A percentile compares a stretch with the other conserved stretches of the same genome.
phyloP scores from a whole-genome alignment of 2,888 invertebrate species.

The Ecliptopera silaceata region DNA sequence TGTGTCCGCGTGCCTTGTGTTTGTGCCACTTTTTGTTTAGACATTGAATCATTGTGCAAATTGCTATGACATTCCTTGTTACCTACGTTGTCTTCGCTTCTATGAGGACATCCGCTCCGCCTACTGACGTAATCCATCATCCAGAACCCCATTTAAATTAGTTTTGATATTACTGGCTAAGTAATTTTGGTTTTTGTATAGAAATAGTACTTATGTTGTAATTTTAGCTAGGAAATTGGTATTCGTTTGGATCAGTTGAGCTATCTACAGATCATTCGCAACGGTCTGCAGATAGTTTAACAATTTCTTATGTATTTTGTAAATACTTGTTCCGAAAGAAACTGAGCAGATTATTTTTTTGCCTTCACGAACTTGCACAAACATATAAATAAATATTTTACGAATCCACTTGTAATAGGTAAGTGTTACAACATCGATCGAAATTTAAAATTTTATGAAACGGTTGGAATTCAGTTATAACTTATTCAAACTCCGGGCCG shows the following conservation, averaged over 20 bases:
- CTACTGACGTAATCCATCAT: conserved; percentile 61
- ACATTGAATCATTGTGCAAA: conserved; percentile 68
- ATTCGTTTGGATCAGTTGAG: too few relatives aligned
- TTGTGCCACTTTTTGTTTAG: conserved; percentile 36
- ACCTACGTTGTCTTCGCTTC: conserved; percentile 64
- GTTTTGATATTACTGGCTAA: conserved; percentile 30
- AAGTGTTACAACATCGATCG: conserved; percentile 45
- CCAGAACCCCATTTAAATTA: conserved; percentile 35
- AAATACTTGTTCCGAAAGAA: too few relatives aligned
- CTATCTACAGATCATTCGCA: too few relatives aligned
- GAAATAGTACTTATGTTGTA: conserved; percentile 21
- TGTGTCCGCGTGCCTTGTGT: conserved; percentile 33
- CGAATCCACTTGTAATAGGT: conserved; percentile 22
- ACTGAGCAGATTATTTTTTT: conserved; percentile 17
- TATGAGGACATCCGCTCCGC: conserved; percentile 76
- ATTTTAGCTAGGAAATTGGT: conserved; percentile 27
- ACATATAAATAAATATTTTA: conserved; percentile 12
- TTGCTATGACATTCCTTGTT: conserved; percentile 67
- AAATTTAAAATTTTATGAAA: conserved; percentile 64
- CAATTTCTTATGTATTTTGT: too few relatives aligned
- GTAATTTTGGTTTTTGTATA: conserved; percentile 23
- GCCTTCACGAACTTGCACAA: conserved; percentile 14
- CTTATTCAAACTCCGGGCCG: conserved; percentile 65
- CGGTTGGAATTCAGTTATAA: conserved; percentile 60
- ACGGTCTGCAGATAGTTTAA: too few relatives aligned